Evolutionary conservation across 2,888 invertebrate genomes (phyloP).

Genomic region (Clunio marinus): DNA sequence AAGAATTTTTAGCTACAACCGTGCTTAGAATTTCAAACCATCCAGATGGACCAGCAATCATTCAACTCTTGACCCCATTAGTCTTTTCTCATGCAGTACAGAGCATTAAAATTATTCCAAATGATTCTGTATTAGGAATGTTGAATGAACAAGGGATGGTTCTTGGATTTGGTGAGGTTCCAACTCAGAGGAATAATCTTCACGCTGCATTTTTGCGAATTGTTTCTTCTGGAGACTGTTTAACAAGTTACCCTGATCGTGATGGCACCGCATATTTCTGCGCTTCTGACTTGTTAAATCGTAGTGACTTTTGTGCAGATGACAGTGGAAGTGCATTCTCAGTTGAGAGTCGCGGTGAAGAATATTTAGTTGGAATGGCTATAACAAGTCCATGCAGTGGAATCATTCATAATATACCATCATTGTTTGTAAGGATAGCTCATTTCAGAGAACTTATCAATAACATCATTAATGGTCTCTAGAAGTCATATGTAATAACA

Average conservation of each 20-base stretch:
- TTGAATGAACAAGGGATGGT: conserved; percentile 1
- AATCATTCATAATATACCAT: background rate
- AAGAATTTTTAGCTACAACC: background rate
- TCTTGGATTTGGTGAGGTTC: conserved; percentile 7
- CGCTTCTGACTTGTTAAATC: background rate
- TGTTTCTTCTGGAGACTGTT: background rate
- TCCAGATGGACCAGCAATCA: background rate
- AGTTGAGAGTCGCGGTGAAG: background rate
- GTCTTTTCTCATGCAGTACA: background rate
- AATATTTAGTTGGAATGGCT: conserved; percentile 16
- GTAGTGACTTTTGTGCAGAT: conserved; percentile 20
- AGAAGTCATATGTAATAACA: no score
- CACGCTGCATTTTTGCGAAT: background rate
- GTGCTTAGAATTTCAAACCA: background rate
- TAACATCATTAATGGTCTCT: background rate
- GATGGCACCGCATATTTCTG: background rate
- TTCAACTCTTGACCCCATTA: background rate
- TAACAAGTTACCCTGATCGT: background rate
- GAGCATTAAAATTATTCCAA: background rate
- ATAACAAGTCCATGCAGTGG: background rate
- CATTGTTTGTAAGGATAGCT: background rate
- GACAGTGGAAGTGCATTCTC: conserved; percentile 27
- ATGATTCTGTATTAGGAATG: background rate
- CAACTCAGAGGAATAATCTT: background rate
- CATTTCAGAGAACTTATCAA: background rate